Evolutionary conservation across 2,113 vertebrate species (phyloP).

Genomic region (Leucosticte australis): DNA sequence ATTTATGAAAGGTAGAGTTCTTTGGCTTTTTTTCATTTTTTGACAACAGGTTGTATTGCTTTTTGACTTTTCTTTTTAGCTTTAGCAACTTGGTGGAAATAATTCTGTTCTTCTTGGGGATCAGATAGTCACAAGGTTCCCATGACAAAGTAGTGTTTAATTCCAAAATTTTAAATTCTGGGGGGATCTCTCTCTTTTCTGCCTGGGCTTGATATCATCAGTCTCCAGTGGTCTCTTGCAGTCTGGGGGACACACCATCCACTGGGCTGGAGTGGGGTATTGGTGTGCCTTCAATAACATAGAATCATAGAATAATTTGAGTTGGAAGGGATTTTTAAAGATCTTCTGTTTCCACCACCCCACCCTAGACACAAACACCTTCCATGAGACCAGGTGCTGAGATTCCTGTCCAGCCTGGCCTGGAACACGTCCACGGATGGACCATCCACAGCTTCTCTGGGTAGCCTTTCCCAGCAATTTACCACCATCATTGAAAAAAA

Average conservation of each 20-base stretch:
- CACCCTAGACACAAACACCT: neutral
- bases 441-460: neutral
- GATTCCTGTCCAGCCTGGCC: neutral
- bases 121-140: neutral
- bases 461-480: neutral
- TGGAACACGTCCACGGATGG: neutral
- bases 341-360: neutral
- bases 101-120: neutral
- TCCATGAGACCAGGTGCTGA: neutral
- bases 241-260: rapidly evolving
- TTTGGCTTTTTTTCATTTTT: neutral
- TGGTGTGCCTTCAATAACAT: neutral
- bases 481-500: neutral
- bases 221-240: neutral
- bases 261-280: rapidly evolving
- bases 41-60: neutral
- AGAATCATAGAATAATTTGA: neutral
- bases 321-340: neutral
- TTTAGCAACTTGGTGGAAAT: neutral
- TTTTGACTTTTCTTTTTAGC: neutral
- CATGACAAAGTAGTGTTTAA: neutral
- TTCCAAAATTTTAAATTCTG: neutral
- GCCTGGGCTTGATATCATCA: neutral
- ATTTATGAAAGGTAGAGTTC: neutral
- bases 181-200: neutral